These are phyloP conservation scores for Oxygymnocypris stewartii DNA, from an alignment of 2,113 vertebrate genomes.

Conservation along the genomic window DNA sequence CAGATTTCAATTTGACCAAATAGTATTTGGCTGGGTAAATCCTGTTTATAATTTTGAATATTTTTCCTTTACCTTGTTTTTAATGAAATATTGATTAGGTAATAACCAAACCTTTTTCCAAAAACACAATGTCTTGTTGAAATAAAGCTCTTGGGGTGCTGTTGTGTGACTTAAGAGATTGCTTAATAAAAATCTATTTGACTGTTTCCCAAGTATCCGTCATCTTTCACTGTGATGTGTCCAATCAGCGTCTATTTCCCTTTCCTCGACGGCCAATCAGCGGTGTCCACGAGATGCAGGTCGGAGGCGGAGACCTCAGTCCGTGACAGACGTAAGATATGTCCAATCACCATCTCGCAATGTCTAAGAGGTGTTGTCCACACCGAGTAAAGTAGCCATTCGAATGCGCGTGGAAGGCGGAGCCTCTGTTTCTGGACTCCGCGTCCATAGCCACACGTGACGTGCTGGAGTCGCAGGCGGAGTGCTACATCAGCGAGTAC, in stretches of 20 bases:
- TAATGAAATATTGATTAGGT: too few species aligned
- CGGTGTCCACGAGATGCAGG: slow-evolving; percentile 78
- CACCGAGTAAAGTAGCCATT: slow-evolving; percentile 60
- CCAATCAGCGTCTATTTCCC: slow-evolving; percentile 69
- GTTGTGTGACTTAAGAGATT: too few species aligned
- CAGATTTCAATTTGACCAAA: too few species aligned
- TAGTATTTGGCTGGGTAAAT: too few species aligned
- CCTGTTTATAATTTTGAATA: too few species aligned
- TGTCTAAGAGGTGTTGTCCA: neutral
- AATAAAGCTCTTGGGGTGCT: too few species aligned
- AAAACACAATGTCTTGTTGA: too few species aligned
- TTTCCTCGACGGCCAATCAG: slow-evolving; percentile 66
- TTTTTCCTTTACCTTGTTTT: too few species aligned
- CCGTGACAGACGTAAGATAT: slow-evolving; percentile 28
- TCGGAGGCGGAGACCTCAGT: slow-evolving; percentile 54
- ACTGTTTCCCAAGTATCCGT: neutral
- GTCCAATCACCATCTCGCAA: slow-evolving; percentile 35
- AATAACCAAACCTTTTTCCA: too few species aligned
- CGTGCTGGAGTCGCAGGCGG: slow-evolving; percentile 63
- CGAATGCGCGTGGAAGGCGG: slow-evolving; percentile 41
- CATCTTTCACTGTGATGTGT: neutral
- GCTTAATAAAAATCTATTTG: too few species aligned
- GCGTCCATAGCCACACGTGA: slow-evolving; percentile 64
- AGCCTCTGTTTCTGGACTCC: slow-evolving; percentile 15
- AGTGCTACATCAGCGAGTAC: slow-evolving; percentile 52